These are phyloP conservation scores for Cotesia glomerata DNA, from an alignment of 1,140 invertebrate species.

Conservation along the genomic window DNA sequence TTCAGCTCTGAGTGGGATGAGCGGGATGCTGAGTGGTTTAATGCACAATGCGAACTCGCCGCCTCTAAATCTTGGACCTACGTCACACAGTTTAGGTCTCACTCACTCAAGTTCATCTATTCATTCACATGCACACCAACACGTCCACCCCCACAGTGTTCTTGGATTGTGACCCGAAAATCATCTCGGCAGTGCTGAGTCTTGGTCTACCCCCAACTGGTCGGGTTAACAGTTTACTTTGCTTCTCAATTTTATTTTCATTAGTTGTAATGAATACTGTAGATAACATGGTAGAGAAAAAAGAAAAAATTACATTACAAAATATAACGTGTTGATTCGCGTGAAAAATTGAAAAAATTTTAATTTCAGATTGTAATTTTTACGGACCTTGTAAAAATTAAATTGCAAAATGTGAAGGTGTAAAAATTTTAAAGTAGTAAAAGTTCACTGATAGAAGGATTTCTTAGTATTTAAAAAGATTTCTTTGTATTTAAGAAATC, in stretches of 20 bases:
- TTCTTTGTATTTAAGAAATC: no score
- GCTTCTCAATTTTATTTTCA: background rate
- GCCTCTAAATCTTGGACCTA: slow-evolving; percentile 27
- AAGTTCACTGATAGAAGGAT: no score
- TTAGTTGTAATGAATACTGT: background rate
- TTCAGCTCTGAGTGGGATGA: slow-evolving; percentile 37
- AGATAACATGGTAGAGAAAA: no score
- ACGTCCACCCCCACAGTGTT: slow-evolving; percentile 37
- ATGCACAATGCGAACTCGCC: slow-evolving; percentile 39
- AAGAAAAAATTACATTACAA: no score
- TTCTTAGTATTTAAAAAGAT: no score
- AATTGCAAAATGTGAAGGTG: no score
- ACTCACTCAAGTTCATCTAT: slow-evolving; percentile 25
- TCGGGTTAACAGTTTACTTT: background rate
- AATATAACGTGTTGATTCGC: no score
- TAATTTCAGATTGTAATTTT: no score
- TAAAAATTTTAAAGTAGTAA: no score
- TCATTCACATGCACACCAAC: slow-evolving; percentile 35
- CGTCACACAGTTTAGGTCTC: slow-evolving; percentile 23
- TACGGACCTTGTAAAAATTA: no score
- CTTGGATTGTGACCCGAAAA: slow-evolving; percentile 41
- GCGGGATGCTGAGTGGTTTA: slow-evolving; percentile 44
- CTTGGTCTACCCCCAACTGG: background rate
- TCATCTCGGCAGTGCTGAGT: background rate
- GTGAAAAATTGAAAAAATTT: no score